Evolutionary conservation across 2,888 invertebrate species (phyloP).

Genomic region (Orthosia gothica): DNA sequence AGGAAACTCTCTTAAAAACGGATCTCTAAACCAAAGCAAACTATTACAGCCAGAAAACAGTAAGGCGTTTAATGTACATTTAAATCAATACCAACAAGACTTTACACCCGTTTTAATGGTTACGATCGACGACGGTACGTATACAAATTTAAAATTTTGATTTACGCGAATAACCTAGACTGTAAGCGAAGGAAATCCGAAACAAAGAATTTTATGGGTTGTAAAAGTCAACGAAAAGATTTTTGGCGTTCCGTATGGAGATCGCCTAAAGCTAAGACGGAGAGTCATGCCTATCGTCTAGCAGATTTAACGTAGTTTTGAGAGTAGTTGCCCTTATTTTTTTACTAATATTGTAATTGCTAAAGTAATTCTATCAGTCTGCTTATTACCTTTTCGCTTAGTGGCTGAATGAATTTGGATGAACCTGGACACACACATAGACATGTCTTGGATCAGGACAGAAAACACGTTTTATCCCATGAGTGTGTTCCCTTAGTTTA

Average conservation of each 20-base stretch:
- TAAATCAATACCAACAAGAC: conserved; percentile 42
- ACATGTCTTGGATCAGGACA: no score
- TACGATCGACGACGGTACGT: conserved; percentile 20
- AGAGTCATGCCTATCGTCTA: background rate
- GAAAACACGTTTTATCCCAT: no score
- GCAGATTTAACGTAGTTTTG: background rate
- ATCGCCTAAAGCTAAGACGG: background rate
- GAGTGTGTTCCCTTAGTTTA: no score
- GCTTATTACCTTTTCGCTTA: no score
- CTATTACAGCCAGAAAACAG: conserved; percentile 21
- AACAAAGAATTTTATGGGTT: conserved; percentile 54
- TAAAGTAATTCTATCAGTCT: no score
- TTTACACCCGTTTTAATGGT: conserved; percentile 25
- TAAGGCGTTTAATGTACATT: conserved; percentile 28
- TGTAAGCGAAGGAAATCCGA: conserved; percentile 33
- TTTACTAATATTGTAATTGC: no score
- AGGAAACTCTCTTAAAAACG: background rate
- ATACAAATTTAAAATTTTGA: conserved; percentile 50
- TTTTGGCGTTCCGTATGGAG: conserved; percentile 43
- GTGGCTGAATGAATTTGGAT: no score
- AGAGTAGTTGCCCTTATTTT: no score
- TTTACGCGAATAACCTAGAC: conserved; percentile 42
- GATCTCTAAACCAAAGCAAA: conserved; percentile 22
- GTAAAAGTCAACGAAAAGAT: conserved; percentile 51
- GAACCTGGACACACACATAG: no score